These are phyloP conservation scores for Achlya flavicornis DNA, from an alignment of 2,888 invertebrate species.

Conservation along the genomic window DNA sequence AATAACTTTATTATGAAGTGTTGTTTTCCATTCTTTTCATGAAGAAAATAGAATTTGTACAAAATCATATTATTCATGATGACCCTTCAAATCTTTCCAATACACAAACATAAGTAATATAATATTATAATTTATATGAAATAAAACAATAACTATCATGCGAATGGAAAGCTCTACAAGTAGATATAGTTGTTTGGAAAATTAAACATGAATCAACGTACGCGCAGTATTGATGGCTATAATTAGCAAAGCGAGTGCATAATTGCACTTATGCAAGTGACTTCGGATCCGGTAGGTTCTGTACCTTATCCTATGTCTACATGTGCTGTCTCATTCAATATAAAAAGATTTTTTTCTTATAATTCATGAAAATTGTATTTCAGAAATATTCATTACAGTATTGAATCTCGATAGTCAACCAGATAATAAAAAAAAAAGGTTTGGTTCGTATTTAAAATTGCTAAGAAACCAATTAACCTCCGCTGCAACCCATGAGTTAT, in stretches of 20 bases:
- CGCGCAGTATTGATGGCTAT: not conserved
- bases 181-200: constrained; percentile 7
- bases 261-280: constrained; percentile 15
- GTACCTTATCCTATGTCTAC: constrained; percentile 14
- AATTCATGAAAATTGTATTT: not conserved
- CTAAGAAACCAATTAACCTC: not conserved
- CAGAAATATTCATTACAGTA: not conserved
- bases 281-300: constrained; percentile 23
- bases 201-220: not conserved
- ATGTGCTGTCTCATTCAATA: not conserved
- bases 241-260: constrained; percentile 10
- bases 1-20: too few relatives aligned
- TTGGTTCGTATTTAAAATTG: not conserved
- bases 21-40: too few relatives aligned
- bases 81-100: too few relatives aligned
- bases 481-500: not conserved
- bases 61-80: too few relatives aligned
- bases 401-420: not conserved
- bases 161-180: not conserved
- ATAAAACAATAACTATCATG: not conserved
- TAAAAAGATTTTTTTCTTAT: not conserved
- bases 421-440: too few relatives aligned
- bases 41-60: too few relatives aligned
- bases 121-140: too few relatives aligned
- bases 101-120: too few relatives aligned